phyloP scores from a whole-genome alignment of 1,140 invertebrate species.

The Drosophila sp. region DNA sequence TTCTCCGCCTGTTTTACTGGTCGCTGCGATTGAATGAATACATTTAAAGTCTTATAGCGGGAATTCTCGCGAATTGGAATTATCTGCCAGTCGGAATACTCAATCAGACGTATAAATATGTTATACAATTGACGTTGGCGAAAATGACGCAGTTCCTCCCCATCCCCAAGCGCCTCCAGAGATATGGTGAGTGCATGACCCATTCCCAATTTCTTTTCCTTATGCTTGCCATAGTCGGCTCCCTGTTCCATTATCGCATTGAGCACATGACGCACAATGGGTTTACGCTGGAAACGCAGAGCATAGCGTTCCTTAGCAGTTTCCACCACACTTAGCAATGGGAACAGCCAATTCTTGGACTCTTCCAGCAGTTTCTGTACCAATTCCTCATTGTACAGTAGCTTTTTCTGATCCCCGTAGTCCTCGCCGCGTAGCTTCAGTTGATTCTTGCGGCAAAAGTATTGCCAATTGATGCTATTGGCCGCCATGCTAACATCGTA shows the following conservation, averaged over 20 bases:
- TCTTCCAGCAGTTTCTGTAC: slow-evolving; percentile 30
- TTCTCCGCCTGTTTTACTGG: not conserved
- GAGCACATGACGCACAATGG: slow-evolving; percentile 43
- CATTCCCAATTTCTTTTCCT: not conserved
- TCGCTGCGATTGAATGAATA: slow-evolving; percentile 32
- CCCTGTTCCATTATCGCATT: slow-evolving; percentile 15
- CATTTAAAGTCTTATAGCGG: slow-evolving; percentile 30
- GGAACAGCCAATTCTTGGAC: slow-evolving; percentile 41
- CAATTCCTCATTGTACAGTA: slow-evolving; percentile 29
- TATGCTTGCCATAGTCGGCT: slow-evolving; percentile 33
- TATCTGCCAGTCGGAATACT: slow-evolving; percentile 49
- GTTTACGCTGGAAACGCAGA: slow-evolving; percentile 45
- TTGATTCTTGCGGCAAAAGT: slow-evolving; percentile 10
- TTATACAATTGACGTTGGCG: slow-evolving; percentile 43
- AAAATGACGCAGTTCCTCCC: slow-evolving; percentile 46
- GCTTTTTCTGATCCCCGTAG: not conserved
- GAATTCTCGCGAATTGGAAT: slow-evolving; percentile 14
- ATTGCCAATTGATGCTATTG: slow-evolving; percentile 36
- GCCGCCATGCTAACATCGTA: slow-evolving; percentile 53
- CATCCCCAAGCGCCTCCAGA: not conserved
- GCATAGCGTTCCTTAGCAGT: slow-evolving; percentile 39
- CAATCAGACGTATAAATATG: slow-evolving; percentile 42
- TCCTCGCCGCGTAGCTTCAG: slow-evolving; percentile 18
- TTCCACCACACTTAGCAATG: slow-evolving; percentile 6
- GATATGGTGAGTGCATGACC: slow-evolving; percentile 19